These are phyloP conservation scores for Cheilosia soror DNA, from an alignment of 2,888 invertebrate genomes.

Conservation along the genomic window DNA sequence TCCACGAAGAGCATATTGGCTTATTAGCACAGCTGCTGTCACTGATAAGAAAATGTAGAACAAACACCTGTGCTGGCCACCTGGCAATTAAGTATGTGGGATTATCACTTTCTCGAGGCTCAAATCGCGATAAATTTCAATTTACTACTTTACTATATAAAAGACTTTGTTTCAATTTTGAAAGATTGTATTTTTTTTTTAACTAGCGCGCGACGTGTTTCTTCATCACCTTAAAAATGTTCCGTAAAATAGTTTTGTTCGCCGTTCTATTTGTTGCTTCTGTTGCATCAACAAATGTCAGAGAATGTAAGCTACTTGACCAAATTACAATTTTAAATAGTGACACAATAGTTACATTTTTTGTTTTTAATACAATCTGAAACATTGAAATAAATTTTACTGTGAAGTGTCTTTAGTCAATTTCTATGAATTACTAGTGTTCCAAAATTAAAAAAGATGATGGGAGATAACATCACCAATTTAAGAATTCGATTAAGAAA, in stretches of 20 bases:
- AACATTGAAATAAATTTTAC: too few species aligned
- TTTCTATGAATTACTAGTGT: too few species aligned
- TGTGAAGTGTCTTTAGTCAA: too few species aligned
- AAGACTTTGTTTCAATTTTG: background rate
- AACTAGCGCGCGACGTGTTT: background rate
- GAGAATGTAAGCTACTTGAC: constrained; percentile 50
- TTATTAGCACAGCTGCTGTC: constrained; percentile 15
- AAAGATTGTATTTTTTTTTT: constrained; percentile 6
- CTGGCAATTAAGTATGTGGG: constrained; percentile 25
- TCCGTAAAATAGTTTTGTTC: constrained; percentile 35
- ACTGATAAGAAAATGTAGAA: constrained; percentile 25
- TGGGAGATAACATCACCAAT: too few species aligned
- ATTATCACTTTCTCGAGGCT: constrained; percentile 2
- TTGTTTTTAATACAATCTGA: too few species aligned
- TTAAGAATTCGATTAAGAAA: too few species aligned
- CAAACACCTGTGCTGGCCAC: constrained; percentile 56
- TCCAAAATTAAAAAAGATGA: too few species aligned
- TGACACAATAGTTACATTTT: too few species aligned
- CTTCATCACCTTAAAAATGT: constrained; percentile 28
- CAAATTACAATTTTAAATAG: background rate
- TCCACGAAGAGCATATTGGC: background rate
- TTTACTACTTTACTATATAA: constrained; percentile 44
- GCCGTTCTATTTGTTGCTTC: constrained; percentile 20
- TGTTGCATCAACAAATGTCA: constrained; percentile 53
- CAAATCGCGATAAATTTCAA: constrained; percentile 2